Percentiles rank a stretch among this genome's conserved stretches.
Conservation (phyloP, 2,888 invertebrate genomes). For the Erannis defoliaria region DNA sequence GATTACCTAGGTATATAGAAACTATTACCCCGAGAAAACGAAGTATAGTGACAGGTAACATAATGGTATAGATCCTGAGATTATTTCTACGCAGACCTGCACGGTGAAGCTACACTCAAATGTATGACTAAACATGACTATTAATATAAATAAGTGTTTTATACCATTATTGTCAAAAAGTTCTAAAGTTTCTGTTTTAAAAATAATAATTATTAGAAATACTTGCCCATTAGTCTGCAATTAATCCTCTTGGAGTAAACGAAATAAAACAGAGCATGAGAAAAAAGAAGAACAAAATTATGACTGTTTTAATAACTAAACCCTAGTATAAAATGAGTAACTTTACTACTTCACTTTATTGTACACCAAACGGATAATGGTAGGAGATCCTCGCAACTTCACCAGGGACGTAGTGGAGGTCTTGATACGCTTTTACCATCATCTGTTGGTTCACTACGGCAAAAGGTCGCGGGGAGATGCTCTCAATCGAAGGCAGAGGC, state of each 20-base stretch:
- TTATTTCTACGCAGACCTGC: too few species aligned
- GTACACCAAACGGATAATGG: slow-evolving; percentile 80
- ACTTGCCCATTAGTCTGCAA: neutral
- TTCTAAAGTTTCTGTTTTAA: too few species aligned
- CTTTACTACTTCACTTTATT: slow-evolving; percentile 51
- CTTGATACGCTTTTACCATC: slow-evolving; percentile 84
- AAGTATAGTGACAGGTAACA: too few species aligned
- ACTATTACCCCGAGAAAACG: too few species aligned
- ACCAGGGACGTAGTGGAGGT: slow-evolving; percentile 76
- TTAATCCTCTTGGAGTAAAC: neutral
- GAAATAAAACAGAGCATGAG: slow-evolving; percentile 3
- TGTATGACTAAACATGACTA: too few species aligned
- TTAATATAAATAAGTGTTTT: too few species aligned
- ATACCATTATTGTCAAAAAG: too few species aligned
- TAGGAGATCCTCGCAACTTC: slow-evolving; percentile 80
- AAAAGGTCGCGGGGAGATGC: slow-evolving; percentile 79
- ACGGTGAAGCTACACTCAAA: too few species aligned
- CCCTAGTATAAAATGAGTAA: slow-evolving; percentile 25
- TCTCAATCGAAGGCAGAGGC: slow-evolving; percentile 81
- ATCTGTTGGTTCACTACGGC: slow-evolving; percentile 81
- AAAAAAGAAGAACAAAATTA: slow-evolving; percentile 33
- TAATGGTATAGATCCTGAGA: too few species aligned
- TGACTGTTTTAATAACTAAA: slow-evolving; percentile 37
- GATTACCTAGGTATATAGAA: too few species aligned
- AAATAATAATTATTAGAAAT: neutral